Base-by-base conservation (phyloP, 92 coral and sea anemone species). In the Phenganax subtilis region DNA sequence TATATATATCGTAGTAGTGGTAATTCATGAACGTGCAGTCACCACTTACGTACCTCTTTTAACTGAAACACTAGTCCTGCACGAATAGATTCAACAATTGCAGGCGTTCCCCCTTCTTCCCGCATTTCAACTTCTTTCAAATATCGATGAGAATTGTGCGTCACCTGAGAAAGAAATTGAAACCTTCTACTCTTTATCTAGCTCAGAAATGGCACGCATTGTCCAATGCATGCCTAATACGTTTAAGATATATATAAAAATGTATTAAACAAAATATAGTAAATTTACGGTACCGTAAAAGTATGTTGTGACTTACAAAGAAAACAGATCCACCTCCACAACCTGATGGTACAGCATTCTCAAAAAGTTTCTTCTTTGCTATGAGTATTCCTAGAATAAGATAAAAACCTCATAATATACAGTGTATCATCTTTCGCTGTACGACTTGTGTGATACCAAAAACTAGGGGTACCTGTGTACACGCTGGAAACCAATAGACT, bases 281-380 rank as follows among this genome's bases (percentile, higher is more conserved):
- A 56, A 20, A 57, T 56, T 9, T n/a, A 27, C 77, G 14, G 60
- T 7, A 54, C 47, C 53, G 8, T 51, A 57, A 1, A 9, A 8
- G 30, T 25, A 29, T 7, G 28, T 8, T 17, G 16, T 0, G 37
- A 91, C 98, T 90, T 77, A 94, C 98, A 87, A 87, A 94, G 79
- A 94, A 94, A 71, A 94, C 98, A 54, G 94, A 90, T 56, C 98
- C 98, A 51, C 98, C 98, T 15, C 98, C 98, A 88, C 98, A 90
- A 6, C 96, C 96, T 7, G 97, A 94, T 0, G 98, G 98, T 10
- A 92, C 96, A 75, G 97, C 89, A 75, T 94, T 94, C 62, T 73
- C 78, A 72, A 94, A 94, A 37, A 94, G 82, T 25, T 85, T 84
- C 77, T 94, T 94, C 82, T 94, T 94, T 55, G 97, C 98, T 75